Percentiles rank a stretch among this genome's conserved stretches.
phyloP scores from a whole-genome alignment of 2,113 vertebrate species.

The Micronisus gabar region DNA sequence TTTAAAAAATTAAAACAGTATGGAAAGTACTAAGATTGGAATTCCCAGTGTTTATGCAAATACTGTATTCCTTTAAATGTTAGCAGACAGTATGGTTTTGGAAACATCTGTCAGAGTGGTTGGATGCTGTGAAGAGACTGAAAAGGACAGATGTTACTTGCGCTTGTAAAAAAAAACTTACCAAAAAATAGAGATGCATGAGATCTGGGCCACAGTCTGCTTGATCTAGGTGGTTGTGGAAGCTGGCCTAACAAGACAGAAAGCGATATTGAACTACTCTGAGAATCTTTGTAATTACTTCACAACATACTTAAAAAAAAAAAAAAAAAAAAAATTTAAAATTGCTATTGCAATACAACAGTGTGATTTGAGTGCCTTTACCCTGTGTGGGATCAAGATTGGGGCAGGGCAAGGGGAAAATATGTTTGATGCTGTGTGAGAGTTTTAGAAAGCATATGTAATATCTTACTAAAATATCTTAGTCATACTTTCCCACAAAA shows the following conservation, averaged over 20 bases:
- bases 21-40: slow-evolving; percentile 68
- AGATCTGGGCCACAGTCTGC: not conserved
- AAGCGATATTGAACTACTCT: not conserved
- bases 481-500: not conserved
- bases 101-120: slow-evolving; percentile 75
- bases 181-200: not conserved
- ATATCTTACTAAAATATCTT: not conserved
- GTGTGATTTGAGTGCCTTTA: not conserved
- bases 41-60: slow-evolving; percentile 78
- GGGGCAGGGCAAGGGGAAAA: not conserved
- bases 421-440: not conserved
- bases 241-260: not conserved
- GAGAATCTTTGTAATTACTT: not conserved
- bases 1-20: slow-evolving; percentile 75
- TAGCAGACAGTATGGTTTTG: slow-evolving; percentile 71
- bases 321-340: no score
- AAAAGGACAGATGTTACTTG: slow-evolving; percentile 77
- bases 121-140: slow-evolving; percentile 68
- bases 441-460: not conserved
- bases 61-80: slow-evolving; percentile 71
- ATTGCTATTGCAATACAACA: not conserved
- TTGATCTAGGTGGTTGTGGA: not conserved
- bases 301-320: not conserved
- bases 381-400: not conserved
- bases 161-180: slow-evolving; percentile 19